phyloP scores from a whole-genome alignment of 2,113 vertebrate genomes.

The Marmota monax region DNA sequence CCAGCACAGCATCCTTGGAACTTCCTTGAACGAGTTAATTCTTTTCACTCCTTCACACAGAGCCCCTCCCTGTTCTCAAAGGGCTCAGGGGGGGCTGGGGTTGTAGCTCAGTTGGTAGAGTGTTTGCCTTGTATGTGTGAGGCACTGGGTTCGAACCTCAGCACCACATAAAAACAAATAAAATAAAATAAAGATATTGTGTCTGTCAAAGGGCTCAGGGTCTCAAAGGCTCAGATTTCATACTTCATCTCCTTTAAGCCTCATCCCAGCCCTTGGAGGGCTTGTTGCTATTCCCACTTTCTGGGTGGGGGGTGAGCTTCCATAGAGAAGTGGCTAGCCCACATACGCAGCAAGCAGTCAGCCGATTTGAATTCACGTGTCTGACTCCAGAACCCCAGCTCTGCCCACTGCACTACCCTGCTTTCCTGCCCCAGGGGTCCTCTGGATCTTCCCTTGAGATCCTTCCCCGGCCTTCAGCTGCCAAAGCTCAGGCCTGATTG shows the following conservation, averaged over 20 bases:
- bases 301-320: background rate
- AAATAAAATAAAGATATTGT: too few species aligned
- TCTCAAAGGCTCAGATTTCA: conserved; percentile 30
- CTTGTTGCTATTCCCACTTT: background rate
- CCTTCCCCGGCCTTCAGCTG: background rate
- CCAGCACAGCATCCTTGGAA: background rate
- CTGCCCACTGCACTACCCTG: background rate
- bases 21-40: background rate
- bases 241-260: background rate
- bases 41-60: conserved; percentile 8
- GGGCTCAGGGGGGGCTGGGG: background rate
- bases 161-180: too few species aligned
- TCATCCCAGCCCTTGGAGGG: background rate
- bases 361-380: background rate
- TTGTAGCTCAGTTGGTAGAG: too few species aligned
- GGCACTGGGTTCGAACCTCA: too few species aligned
- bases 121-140: too few species aligned
- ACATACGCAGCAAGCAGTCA: background rate
- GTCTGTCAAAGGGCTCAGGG: background rate
- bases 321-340: background rate
- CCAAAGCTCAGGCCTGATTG: background rate
- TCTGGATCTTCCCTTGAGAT: background rate
- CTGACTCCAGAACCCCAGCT: background rate
- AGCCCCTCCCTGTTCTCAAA: background rate
- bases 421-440: background rate